phyloP scores from a whole-genome alignment of 2,797 vertebrate species.

The Garrulus glandarius region DNA sequence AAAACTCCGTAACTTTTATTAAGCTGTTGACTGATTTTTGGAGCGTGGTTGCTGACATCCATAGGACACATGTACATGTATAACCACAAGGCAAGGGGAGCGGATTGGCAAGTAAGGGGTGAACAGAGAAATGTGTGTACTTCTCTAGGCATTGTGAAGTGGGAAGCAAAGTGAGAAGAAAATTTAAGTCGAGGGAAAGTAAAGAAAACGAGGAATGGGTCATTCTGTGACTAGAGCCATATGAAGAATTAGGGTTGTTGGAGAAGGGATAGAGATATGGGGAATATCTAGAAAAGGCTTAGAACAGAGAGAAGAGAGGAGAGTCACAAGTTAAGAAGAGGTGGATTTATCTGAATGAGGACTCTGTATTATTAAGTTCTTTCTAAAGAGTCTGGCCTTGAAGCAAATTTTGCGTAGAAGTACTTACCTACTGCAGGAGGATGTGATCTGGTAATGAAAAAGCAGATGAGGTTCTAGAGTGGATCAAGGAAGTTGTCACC shows the following conservation, averaged over 20 bases:
- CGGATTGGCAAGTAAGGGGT: not conserved
- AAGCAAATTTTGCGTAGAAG: not conserved
- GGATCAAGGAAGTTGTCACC: not conserved
- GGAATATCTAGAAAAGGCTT: not conserved
- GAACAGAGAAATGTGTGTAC: not conserved
- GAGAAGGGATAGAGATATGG: not conserved
- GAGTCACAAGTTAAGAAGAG: not conserved
- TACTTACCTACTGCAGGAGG: not conserved
- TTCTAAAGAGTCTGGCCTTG: not conserved
- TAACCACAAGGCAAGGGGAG: not conserved
- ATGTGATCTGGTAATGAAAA: not conserved
- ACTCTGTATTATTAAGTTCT: not conserved
- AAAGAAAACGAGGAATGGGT: not conserved
- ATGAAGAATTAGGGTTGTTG: not conserved
- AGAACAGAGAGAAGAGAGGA: not conserved
- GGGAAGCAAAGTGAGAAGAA: not conserved
- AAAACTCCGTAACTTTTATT: not conserved
- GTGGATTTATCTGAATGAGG: not conserved
- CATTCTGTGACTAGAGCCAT: not conserved
- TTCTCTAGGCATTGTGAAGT: not conserved
- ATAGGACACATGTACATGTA: fast-evolving
- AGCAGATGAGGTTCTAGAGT: not conserved
- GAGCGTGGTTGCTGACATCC: not conserved
- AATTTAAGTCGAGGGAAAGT: not conserved
- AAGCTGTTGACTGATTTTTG: not conserved